phyloP scores from a whole-genome alignment of 2,888 invertebrate species.

The Caenorhabditis parvicauda region DNA sequence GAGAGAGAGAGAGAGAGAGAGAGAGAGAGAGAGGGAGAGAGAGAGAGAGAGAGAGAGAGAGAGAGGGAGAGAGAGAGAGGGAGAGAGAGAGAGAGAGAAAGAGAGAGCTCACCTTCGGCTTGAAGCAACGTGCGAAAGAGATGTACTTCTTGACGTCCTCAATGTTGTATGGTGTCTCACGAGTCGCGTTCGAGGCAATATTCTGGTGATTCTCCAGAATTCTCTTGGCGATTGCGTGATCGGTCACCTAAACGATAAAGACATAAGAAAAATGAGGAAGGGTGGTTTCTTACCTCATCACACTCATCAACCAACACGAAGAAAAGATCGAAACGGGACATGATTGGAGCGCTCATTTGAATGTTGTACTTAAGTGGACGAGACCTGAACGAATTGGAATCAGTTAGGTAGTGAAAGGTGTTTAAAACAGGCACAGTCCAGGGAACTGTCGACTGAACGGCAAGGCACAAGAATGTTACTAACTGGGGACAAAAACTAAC shows the following conservation, averaged over 20 bases:
- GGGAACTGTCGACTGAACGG: not conserved
- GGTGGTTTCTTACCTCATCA: slow-evolving; percentile 81
- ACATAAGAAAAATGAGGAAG: not conserved
- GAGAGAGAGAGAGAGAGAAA: no score
- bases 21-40: no score
- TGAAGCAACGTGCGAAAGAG: slow-evolving; percentile 92
- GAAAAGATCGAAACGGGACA: slow-evolving; percentile 98
- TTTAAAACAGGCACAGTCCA: not conserved
- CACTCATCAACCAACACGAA: slow-evolving; percentile 96
- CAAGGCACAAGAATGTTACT: not conserved
- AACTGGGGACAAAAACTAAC: not conserved
- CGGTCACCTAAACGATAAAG: slow-evolving; percentile 72
- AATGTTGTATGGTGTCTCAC: slow-evolving; percentile 79
- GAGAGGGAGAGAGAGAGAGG: no score
- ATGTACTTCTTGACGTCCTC: slow-evolving; percentile 91
- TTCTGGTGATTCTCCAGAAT: slow-evolving; percentile 86
- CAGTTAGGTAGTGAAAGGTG: not conserved
- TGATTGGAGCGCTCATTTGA: slow-evolving; percentile 87
- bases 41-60: no score
- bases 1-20: no score
- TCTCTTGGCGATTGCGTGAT: slow-evolving; percentile 92
- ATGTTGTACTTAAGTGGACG: slow-evolving; percentile 93
- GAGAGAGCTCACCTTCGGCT: slow-evolving; percentile 74
- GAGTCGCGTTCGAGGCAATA: slow-evolving; percentile 74
- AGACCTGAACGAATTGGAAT: slow-evolving; percentile 58